phyloP scores from a whole-genome alignment of 2,797 vertebrate species.

The Sylvilagus floridanus region DNA sequence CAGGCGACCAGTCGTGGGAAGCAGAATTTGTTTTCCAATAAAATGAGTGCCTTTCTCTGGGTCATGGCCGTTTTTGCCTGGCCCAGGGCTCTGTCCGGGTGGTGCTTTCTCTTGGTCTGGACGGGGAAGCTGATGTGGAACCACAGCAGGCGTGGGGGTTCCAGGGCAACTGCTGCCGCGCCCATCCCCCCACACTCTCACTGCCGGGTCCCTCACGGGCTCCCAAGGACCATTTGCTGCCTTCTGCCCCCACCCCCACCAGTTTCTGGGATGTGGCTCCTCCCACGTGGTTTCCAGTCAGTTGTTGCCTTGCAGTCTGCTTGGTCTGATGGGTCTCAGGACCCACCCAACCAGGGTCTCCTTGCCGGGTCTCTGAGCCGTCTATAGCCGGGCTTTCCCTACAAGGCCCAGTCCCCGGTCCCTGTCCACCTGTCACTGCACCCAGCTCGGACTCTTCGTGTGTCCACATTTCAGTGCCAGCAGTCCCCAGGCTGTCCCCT shows the following conservation, averaged over 20 bases:
- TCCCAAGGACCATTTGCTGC: too few relatives aligned
- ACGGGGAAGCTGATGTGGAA: neutral
- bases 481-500: neutral
- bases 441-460: neutral
- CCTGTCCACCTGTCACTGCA: too few relatives aligned
- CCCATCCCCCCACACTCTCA: too few relatives aligned
- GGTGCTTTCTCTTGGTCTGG: neutral
- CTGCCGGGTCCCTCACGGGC: too few relatives aligned
- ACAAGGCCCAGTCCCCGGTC: too few relatives aligned
- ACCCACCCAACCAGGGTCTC: neutral
- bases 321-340: neutral
- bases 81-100: rapidly evolving
- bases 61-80: neutral
- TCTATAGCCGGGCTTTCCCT: neutral
- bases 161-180: too few relatives aligned
- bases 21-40: neutral
- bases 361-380: neutral
- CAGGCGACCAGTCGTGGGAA: neutral
- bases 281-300: too few relatives aligned
- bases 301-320: too few relatives aligned
- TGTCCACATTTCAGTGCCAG: too few relatives aligned
- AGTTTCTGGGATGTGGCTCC: too few relatives aligned
- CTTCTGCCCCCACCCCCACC: too few relatives aligned
- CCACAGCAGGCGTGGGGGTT: neutral
- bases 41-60: neutral